Percentiles rank a stretch among this genome's conserved stretches.
Evolutionary conservation across 92 coral and sea anemone species (phyloP).

Genomic region (Siderastrea radians): DNA sequence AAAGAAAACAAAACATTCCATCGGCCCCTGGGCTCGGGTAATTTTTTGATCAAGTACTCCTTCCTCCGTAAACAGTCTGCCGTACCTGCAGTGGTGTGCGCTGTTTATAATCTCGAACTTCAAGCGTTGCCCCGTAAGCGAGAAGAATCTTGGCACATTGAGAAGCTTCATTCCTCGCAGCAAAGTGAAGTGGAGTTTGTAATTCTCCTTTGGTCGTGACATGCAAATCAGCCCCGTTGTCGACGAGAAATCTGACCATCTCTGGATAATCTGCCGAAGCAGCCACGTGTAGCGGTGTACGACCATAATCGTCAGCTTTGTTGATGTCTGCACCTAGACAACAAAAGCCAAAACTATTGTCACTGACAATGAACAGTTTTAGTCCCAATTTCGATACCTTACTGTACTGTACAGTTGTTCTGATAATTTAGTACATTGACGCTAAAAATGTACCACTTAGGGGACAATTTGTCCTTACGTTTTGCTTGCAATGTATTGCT

Average conservation of each 20-base stretch:
- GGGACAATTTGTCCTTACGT: no score
- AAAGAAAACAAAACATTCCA: no score
- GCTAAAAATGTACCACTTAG: no score
- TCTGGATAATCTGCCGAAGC: slow-evolving; percentile 81
- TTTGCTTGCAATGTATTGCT: no score
- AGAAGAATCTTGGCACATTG: slow-evolving; percentile 67
- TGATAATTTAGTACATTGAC: no score
- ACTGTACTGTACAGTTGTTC: neutral
- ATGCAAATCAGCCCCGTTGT: slow-evolving; percentile 69
- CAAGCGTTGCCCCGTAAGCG: slow-evolving; percentile 72
- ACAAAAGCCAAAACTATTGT: neutral
- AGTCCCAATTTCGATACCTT: neutral
- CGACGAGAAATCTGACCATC: slow-evolving; percentile 76
- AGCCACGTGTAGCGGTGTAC: slow-evolving; percentile 82
- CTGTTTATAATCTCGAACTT: slow-evolving; percentile 76
- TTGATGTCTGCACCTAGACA: slow-evolving; percentile 68
- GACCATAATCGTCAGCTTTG: slow-evolving; percentile 69
- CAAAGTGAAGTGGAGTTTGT: slow-evolving; percentile 79
- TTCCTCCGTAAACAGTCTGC: neutral
- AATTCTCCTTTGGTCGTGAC: slow-evolving; percentile 66
- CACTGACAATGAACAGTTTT: neutral
- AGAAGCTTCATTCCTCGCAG: slow-evolving; percentile 77
- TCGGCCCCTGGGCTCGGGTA: neutral
- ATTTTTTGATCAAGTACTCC: no score
- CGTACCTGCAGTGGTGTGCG: slow-evolving; percentile 81